Conservation (phyloP, 2,888 invertebrate genomes). For the Xiphydria camelus region DNA sequence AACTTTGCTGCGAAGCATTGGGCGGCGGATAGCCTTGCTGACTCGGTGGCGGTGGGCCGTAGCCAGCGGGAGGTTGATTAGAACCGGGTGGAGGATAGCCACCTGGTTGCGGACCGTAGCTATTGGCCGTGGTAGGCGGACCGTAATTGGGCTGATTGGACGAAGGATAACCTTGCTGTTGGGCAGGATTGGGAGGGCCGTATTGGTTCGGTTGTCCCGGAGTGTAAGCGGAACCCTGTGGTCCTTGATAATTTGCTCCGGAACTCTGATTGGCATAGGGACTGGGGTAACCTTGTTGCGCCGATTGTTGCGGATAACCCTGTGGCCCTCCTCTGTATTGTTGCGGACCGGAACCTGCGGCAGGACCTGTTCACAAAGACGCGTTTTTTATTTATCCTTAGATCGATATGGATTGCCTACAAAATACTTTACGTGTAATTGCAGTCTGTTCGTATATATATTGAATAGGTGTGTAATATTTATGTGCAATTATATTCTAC, state of each 20-base stretch:
- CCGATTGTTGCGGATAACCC: conserved; percentile 70
- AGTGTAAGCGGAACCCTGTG: conserved; percentile 56
- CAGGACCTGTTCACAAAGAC: conserved; percentile 53
- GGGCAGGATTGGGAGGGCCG: conserved; percentile 66
- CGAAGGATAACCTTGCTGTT: conserved; percentile 68
- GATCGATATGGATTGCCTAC: too few species aligned
- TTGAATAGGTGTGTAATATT: too few species aligned
- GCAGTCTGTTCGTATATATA: too few species aligned
- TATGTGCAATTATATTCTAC: too few species aligned
- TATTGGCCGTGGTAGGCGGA: conserved; percentile 50
- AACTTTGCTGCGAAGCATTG: conserved; percentile 56
- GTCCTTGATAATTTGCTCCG: conserved; percentile 69
- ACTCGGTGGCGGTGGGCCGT: conserved; percentile 69
- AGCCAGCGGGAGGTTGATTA: conserved; percentile 62
- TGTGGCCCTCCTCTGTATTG: conserved; percentile 59
- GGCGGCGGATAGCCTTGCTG: conserved; percentile 70
- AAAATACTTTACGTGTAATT: too few species aligned
- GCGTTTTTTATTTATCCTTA: too few species aligned
- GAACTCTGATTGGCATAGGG: conserved; percentile 64
- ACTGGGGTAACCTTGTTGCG: conserved; percentile 65
- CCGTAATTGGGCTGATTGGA: conserved; percentile 61
- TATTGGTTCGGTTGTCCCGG: conserved; percentile 66
- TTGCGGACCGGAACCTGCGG: conserved; percentile 64
- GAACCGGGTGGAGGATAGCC: conserved; percentile 68
- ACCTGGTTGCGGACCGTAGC: conserved; percentile 54